Conservation (phyloP, 2,797 vertebrate genomes). For the Enteromius fasciolatus region DNA sequence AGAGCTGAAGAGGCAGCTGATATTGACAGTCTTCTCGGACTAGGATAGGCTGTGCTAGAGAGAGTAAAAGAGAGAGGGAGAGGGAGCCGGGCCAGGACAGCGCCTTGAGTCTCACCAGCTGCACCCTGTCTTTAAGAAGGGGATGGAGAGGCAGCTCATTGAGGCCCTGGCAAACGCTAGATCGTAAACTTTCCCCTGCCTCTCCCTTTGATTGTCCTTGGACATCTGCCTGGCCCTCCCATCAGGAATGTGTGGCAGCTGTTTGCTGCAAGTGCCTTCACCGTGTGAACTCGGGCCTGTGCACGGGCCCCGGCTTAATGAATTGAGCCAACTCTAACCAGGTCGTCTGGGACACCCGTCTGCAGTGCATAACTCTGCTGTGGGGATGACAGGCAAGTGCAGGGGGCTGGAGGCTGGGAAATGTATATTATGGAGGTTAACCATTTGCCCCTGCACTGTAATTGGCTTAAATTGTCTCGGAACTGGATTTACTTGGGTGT, state of each 20-base stretch:
- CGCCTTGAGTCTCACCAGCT: constrained; percentile 92
- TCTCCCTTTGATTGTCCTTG: constrained; percentile 98
- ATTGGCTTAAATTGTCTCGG: constrained; percentile 99
- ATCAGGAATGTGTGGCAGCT: constrained; percentile 98
- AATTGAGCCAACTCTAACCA: constrained; percentile 94
- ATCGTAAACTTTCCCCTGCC: constrained; percentile 91
- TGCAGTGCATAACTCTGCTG: constrained; percentile 76
- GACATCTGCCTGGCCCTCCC: constrained; percentile 98
- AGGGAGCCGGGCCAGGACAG: constrained; percentile 76
- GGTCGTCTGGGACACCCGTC: constrained; percentile 76
- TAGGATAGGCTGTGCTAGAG: constrained; percentile 55
- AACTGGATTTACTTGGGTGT: constrained; percentile 85
- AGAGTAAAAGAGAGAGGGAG: constrained; percentile 63
- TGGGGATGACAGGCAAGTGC: constrained; percentile 79
- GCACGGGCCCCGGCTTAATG: constrained; percentile 87
- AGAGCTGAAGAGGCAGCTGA: constrained; percentile 77
- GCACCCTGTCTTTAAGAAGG: constrained; percentile 91
- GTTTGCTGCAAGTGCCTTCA: constrained; percentile 93
- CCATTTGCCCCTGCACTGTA: constrained; percentile 88
- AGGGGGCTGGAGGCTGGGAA: constrained; percentile 79
- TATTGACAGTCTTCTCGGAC: constrained; percentile 73
- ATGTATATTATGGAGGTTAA: constrained; percentile 84
- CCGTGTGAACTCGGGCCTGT: constrained; percentile 81
- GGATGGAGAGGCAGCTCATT: constrained; percentile 86
- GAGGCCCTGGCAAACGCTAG: constrained; percentile 93